Evolutionary conservation across 2,888 invertebrate species (phyloP), one percentile per base, ranked within the genome.

Genomic region (Elmis aenea): DNA sequence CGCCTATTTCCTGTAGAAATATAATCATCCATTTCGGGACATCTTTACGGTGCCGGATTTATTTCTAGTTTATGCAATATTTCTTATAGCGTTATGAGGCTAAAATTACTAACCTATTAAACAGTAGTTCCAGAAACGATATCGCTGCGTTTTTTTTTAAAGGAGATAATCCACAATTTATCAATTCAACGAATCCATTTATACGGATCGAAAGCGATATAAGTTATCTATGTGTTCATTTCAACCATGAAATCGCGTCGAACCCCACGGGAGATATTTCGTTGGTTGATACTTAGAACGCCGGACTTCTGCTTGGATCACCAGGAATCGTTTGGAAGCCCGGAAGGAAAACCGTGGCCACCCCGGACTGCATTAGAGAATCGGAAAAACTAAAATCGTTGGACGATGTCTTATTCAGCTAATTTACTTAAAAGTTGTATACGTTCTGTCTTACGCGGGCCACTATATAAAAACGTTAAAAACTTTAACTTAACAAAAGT

Each of bases 1-100:
- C 52, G 50, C 52, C 52, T 51, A 50, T 52, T 52, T 49, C 33
- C 28, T 50, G 52, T 50, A 42, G 42, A 21, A 26, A 38, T 35
- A 38, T 32, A 42, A 38, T 38, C 42, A 42, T 32, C 38, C 33
- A 18, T 42, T 38, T 42, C n/a, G n/a, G n/a, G n/a, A n/a, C n/a
- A n/a, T n/a, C n/a, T n/a, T n/a, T n/a, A n/a, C n/a, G n/a, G n/a
- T n/a, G n/a, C n/a, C n/a, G n/a, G n/a, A n/a, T n/a, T n/a, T n/a
- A n/a, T n/a, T n/a, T n/a, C n/a, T n/a, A n/a, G n/a, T n/a, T n/a
- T n/a, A 18, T 18, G 18, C 18, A 18, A 18, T 18, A 18, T 6
- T 5, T 18, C 8, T 18, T 18, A 5, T 8, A n/a, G n/a, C n/a
- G n/a, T n/a, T n/a, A n/a, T n/a, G n/a, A n/a, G n/a, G n/a, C n/a